A percentile compares a stretch with the other conserved stretches of the same genome.
Conservation (phyloP, 1,140 invertebrate species). For the Saccostrea cuccullata region DNA sequence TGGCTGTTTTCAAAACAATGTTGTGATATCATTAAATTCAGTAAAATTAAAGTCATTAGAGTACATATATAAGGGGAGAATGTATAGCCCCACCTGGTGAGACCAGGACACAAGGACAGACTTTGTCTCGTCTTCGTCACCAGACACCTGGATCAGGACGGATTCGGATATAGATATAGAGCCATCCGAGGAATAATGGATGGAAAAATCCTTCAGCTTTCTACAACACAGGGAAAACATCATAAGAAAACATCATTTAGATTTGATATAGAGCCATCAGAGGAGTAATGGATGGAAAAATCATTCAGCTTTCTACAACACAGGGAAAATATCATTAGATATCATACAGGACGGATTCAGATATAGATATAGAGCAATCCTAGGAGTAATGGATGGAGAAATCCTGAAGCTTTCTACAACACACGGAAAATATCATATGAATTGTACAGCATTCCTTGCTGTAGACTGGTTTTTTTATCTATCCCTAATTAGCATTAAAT, state of each 20-base stretch:
- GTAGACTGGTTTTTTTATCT: no score
- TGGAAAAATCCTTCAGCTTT: slow-evolving; percentile 86
- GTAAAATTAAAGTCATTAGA: neutral
- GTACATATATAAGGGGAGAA: neutral
- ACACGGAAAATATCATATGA: no score
- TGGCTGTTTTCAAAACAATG: neutral
- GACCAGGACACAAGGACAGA: slow-evolving; percentile 96
- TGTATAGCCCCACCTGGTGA: slow-evolving; percentile 84
- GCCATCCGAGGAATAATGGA: slow-evolving; percentile 87
- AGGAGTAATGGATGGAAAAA: slow-evolving; percentile 86
- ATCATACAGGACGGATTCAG: slow-evolving; percentile 90
- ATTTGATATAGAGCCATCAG: slow-evolving; percentile 91
- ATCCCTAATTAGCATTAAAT: no score
- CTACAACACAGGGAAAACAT: slow-evolving; percentile 57
- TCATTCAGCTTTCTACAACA: slow-evolving; percentile 82
- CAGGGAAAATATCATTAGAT: no score
- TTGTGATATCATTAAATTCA: neutral
- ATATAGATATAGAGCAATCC: slow-evolving; percentile 90
- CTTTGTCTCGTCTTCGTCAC: slow-evolving; percentile 85
- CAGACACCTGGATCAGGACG: slow-evolving; percentile 92
- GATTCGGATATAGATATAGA: slow-evolving; percentile 90
- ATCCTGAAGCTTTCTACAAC: slow-evolving; percentile 82
- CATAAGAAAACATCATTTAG: no score
- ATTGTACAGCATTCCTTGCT: no score
- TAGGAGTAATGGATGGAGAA: slow-evolving; percentile 87